These are phyloP conservation scores for Halcyon senegalensis DNA, from an alignment of 2,113 vertebrate genomes.

Conservation along the genomic window DNA sequence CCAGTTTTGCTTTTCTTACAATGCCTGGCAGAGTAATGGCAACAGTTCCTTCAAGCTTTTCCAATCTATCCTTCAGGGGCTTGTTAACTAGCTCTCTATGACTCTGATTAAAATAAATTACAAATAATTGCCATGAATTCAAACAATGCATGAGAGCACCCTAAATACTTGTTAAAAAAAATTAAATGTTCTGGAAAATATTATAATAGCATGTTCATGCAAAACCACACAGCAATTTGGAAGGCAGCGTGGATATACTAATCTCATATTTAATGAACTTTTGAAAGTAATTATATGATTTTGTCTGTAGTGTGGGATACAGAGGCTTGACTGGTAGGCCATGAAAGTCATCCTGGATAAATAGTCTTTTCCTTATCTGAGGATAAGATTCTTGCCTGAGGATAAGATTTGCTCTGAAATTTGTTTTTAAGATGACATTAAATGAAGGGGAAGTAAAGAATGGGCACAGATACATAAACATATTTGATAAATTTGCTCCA, in stretches of 20 bases:
- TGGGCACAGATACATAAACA: not conserved
- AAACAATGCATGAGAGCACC: not conserved
- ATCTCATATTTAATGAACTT: constrained; percentile 2
- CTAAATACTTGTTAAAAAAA: constrained; percentile 22
- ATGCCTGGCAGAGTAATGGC: not conserved
- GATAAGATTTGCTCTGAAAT: not conserved
- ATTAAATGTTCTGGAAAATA: constrained; percentile 15
- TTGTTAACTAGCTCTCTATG: constrained; percentile 2
- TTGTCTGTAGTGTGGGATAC: not conserved
- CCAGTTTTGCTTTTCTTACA: not conserved
- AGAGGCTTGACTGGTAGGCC: not conserved
- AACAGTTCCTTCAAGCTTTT: constrained; percentile 7
- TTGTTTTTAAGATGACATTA: not conserved
- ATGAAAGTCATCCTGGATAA: not conserved
- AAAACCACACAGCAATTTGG: not conserved
- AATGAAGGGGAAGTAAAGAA: not conserved
- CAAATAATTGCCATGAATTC: constrained; percentile 3
- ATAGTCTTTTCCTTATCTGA: not conserved
- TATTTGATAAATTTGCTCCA: not conserved
- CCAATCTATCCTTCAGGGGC: not conserved
- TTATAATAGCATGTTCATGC: not conserved
- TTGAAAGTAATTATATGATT: not conserved
- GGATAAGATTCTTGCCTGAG: no score
- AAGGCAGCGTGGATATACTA: not conserved
- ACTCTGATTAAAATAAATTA: constrained; percentile 44